Base-by-base conservation (phyloP, 2,888 invertebrate species). In the Pristionchus entomophagus region DNA sequence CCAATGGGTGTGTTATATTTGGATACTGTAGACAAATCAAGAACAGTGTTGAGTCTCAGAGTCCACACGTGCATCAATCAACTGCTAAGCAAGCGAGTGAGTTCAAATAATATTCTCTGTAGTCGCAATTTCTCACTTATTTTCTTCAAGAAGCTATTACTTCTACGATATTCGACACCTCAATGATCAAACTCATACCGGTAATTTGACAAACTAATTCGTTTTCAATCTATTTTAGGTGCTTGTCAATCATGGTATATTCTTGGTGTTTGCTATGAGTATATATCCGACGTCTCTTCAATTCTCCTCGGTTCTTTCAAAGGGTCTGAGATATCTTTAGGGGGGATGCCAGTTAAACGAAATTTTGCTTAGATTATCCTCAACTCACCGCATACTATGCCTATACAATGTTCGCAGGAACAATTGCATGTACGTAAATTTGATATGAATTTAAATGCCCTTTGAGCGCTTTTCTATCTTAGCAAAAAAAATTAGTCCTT, bases 281-380 rank as follows among this genome's bases (percentile, higher is more conserved):
- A 80, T 80, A 26, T 80, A 80, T 53, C 80, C 80, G 1, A 80
- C 80, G 22, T 80, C 80, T 6, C 32, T 80, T 8, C 80, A 80
- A 35, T 80, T 41, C 32, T 49, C 80, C 26, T 51, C 80, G 10
- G 26, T 80, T 17, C 80, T 80, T 19, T 49, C 80, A 1, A 80
- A 80, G 10, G 73, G 73, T 73, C n/a, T 56, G 56, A 10, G 14
- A 45, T 14, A 45, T 10, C 14, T 32, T 32, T 12, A n/a, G n/a
- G n/a, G n/a, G n/a, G n/a, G n/a, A n/a, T n/a, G n/a, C n/a, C n/a
- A n/a, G 1, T n/a, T 12, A 5, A 17, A 4, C 29, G 26, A 26
- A 59, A 26, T 8, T 32, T 32, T 32, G 12, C 14, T 62, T 62
- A 65, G 65, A 65, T 6, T 65, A 65, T 6, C 65, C 65, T 65